Base-by-base conservation (phyloP, 2,888 invertebrate genomes). In the Alitta virens region DNA sequence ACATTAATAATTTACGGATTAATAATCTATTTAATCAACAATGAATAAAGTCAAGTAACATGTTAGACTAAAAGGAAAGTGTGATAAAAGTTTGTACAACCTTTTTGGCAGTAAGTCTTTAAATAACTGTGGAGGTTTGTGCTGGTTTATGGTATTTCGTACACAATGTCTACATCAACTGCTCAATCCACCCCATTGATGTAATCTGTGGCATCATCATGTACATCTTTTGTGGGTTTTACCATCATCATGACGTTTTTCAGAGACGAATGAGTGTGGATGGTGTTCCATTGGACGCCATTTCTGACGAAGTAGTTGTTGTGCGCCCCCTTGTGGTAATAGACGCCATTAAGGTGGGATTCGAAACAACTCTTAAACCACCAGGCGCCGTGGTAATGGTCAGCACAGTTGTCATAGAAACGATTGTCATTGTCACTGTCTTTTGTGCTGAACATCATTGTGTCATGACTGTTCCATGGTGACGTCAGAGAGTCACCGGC, bases 381-480 rank as follows among this genome's bases (percentile, higher is more conserved):
- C 80, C 80, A 80, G 16, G 76, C 79, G 14, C 80, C 79, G 33
- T 75, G 70, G 68, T 75, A 78, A 59, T 73, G 71, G 58, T 74
- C 71, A 3, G 79, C 79, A 62, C 80, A 80, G 71, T 77, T 79
- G 72, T 80, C 78, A 70, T 77, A 75, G 69, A 72, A 75, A 59
- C 79, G 74, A 27, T 73, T 91, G 78, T 96, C 96, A 74, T 93
- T 87, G 81, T 96, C 96, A 51, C 87, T 88, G 80, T 95, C 95
- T 66, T 90, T 88, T 0, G 94, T 90, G 61, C 93, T 94, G 83
- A 95, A 95, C 70, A 91, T 89, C 92, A 94, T 94, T 53, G 88
- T 88, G 81, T 94, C 91, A 78, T 95, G 94, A 78, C 92, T 75
- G 71, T 91, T 89, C 74, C 78, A 77, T 53, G 69, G 67, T 55